Conservation (phyloP, 2,113 vertebrate species). For the Campylomormyrus numenius region DNA sequence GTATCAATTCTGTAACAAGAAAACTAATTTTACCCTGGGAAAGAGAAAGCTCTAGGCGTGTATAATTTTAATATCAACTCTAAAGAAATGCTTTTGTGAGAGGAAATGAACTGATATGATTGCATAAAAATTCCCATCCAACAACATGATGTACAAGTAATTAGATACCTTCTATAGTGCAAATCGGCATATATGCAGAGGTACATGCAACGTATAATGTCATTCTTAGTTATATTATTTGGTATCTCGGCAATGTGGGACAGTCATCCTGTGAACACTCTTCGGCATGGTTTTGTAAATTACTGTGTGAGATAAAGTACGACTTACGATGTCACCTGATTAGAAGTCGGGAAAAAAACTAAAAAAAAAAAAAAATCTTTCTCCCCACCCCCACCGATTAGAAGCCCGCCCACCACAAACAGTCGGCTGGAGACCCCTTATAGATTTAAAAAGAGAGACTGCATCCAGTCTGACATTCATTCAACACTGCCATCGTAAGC, state of each 20-base stretch:
- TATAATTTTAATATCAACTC: background rate
- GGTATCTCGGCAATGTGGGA: background rate
- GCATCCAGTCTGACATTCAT: conserved; percentile 97
- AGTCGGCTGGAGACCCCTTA: conserved; percentile 88
- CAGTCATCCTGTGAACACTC: background rate
- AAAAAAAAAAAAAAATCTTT: conserved; percentile 44
- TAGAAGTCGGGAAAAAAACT: conserved; percentile 59
- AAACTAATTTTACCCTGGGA: background rate
- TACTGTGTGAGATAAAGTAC: conserved; percentile 53
- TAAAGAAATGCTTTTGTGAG: background rate
- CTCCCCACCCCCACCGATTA: conserved; percentile 87
- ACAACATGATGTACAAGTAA: background rate
- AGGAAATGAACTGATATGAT: background rate
- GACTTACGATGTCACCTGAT: conserved; percentile 87
- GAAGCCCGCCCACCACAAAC: conserved; percentile 97
- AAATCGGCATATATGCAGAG: background rate
- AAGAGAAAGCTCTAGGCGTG: background rate
- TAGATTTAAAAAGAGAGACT: conserved; percentile 99
- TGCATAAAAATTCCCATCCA: background rate
- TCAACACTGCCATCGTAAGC: conserved; percentile 89
- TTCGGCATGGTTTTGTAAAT: conserved; percentile 25
- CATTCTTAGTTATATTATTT: background rate
- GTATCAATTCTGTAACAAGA: background rate
- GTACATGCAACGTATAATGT: background rate
- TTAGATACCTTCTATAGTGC: background rate